phyloP scores from a whole-genome alignment of 2,888 invertebrate species.

The Rhodophaea formosa region DNA sequence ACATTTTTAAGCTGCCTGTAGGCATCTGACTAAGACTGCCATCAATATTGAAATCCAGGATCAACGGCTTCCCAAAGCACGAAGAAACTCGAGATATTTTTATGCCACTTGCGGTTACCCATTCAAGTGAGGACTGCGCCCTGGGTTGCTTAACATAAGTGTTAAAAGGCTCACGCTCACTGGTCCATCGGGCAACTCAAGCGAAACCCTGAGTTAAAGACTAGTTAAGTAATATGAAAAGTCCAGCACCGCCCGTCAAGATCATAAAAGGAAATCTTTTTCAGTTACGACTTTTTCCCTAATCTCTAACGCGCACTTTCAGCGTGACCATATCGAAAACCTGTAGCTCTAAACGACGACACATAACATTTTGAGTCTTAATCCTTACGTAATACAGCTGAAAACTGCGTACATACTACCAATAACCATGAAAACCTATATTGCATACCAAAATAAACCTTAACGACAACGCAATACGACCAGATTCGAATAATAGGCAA shows the following conservation, averaged over 20 bases:
- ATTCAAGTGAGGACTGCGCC: too few species aligned
- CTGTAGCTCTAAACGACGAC: constrained; percentile 61
- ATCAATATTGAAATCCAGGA: too few species aligned
- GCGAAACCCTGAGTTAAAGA: too few species aligned
- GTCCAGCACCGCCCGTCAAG: background rate
- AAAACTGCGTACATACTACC: constrained; percentile 15
- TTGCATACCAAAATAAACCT: constrained; percentile 26
- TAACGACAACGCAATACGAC: constrained; percentile 23
- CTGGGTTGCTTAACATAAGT: too few species aligned
- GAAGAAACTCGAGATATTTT: too few species aligned
- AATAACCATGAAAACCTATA: constrained; percentile 1
- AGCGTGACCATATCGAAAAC: constrained; percentile 69
- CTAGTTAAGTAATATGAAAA: background rate
- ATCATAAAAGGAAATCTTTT: constrained; percentile 1
- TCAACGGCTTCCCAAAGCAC: too few species aligned
- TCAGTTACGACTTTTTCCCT: constrained; percentile 38
- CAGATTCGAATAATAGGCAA: constrained; percentile 15
- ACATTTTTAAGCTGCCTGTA: too few species aligned
- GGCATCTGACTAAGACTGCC: too few species aligned
- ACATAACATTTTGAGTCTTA: constrained; percentile 31
- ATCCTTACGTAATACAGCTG: rapidly evolving
- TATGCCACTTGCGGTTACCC: too few species aligned
- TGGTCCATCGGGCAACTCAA: too few species aligned
- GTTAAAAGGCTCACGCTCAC: too few species aligned
- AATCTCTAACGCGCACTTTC: constrained; percentile 52